Base-by-base conservation (phyloP, 1,140 invertebrate species). In the Rhyzopertha dominica region DNA sequence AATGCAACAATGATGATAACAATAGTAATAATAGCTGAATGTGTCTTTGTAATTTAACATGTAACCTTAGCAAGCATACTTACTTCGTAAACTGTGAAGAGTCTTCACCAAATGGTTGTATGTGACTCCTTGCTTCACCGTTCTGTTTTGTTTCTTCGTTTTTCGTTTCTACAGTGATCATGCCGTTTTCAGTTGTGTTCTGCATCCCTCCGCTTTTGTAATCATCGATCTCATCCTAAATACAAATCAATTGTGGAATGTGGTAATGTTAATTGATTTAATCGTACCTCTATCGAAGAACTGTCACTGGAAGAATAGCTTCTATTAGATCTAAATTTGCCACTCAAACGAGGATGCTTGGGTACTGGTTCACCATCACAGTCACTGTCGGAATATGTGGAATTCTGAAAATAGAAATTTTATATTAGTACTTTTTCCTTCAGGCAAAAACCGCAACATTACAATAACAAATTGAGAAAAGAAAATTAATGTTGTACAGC, bases 361-460 rank as follows among this genome's bases (percentile, higher is more conserved):
- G 67, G 74, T 42, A 77, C 73, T 43, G 79, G 79, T 61, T 80
- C 78, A 61, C 79, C 77, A 63, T 78, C 76, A 62, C 73, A 75
- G 49, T 76, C 74, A 36, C 56, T 62, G 39, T 65, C 62, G 10
- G 49, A 56, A 47, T 28, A 52, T 38, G 43, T 43, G 9, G 49
- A 56, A 45, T 52, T 57, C 58, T 57, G 53, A 8, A 54, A 58
- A 12, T 40, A 49, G n/a, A n/a, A n/a, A n/a, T n/a, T n/a, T n/a
- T n/a, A n/a, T n/a, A n/a, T n/a, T n/a, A n/a, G n/a, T n/a, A n/a
- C n/a, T n/a, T n/a, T n/a, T n/a, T n/a, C n/a, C n/a, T n/a, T n/a
- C n/a, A n/a, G n/a, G n/a, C n/a, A n/a, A n/a, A n/a, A n/a, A n/a
- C n/a, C n/a, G n/a, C n/a, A n/a, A n/a, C n/a, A n/a, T n/a, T n/a